Evolutionary conservation across 2,888 invertebrate species (phyloP), one percentile per base, ranked within the genome.

Genomic region (Margaritifera margaritifera): DNA sequence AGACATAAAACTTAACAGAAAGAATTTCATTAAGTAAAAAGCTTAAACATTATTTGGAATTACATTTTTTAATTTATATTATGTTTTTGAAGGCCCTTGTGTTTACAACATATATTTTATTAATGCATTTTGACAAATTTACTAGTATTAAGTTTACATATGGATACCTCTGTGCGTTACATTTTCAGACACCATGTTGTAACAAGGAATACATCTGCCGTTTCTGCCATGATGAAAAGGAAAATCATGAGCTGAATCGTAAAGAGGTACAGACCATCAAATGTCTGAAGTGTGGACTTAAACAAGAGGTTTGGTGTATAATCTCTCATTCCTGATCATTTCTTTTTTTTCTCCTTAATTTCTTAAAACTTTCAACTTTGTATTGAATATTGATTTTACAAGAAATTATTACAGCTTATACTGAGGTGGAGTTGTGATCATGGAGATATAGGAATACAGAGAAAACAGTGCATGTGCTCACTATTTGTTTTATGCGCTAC

Each of bases 141-240:
- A 55, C 22, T 42, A 22, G 2, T 54, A 31, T 64, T 31, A 55
- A 56, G 22, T 42, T 24, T 56, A 64, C 4, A 50, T 31, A 19
- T 60, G n/a, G 31, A 59, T 24, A 19, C 27, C 18, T 57, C n/a
- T 22, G 58, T 64, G 58, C 15, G 56, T 56, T 72, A 62, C 61
- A 83, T 77, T 91, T 92, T 25, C 91, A 96, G 96, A 94, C 96
- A 25, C 96, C 96, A 65, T 96, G 96, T 88, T 96, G 96, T 90
- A 94, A 94, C 85, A 95, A 95, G 90, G 93, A 95, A 15, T 96
- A 96, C 89, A 94, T 94, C 74, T 96, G 96, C 87, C 93, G 96
- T 51, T 95, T 96, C 88, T 96, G 96, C 85, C 96, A 97, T 82
- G 96, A 97, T 89, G 96, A 96, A 85, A 94, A 89, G 54, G 96